Base-by-base conservation (phyloP, 2,888 invertebrate genomes). In the Yponomeuta sedellus region DNA sequence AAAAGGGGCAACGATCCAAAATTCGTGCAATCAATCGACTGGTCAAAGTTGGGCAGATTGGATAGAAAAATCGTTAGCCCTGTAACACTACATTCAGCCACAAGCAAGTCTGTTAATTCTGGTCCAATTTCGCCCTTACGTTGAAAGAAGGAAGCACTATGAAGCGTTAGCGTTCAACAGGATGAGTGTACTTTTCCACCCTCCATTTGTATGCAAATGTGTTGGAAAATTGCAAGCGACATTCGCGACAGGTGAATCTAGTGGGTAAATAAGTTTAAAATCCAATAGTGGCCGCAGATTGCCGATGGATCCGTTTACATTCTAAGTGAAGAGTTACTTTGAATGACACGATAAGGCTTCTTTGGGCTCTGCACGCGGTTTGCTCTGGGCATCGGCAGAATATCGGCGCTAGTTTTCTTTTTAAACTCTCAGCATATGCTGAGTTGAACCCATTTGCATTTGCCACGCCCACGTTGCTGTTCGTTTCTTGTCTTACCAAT, bases 171-270 rank as follows among this genome's bases (percentile, higher is more conserved):
- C 16, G 44, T 52, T 52, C 44, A 52, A 52, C 16, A 16, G 5
- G 44, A 16, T 52, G 8, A 12, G 44, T 52, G 44, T 52, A 59
- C 59, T 59, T 22, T 34, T 59, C 20, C 20, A 20, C 59, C 25
- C 59, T 20, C 59, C 22, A 59, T 59, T 59, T 59, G 25, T 22
- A 59, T 59, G 59, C 59, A 59, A 59, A 59, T 59, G 22, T 12
- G 59, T 22, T 22, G 20, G 59, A 59, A 59, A 59, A 59, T 74
- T 67, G 69, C 70, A 72, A 72, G 74, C 69, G 72, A 52, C 44
- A 52, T 16, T 16, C 44, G 44, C 44, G 44, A 52, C 44, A 52
- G 44, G 44, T 16, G 44, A 52, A 52, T 52, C 44, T 52, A 52
- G 44, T 52, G 44, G 44, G 44, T 52, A 52, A 52, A 52, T 52